Evolutionary conservation across 2,797 vertebrate genomes (phyloP).

Genomic region (Linurgus olivaceus): DNA sequence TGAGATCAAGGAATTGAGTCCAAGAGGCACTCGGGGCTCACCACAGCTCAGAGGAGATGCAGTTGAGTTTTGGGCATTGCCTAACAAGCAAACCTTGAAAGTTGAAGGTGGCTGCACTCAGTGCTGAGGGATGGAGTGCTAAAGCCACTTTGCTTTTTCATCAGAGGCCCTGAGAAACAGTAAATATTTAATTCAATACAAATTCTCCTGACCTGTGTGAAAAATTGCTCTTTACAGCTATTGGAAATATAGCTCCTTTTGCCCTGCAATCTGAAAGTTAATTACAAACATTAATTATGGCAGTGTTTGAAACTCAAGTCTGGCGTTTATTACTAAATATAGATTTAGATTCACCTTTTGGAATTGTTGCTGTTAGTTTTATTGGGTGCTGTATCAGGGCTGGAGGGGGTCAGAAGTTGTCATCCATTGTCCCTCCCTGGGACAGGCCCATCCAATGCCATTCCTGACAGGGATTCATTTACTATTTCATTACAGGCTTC

Average conservation of each 20-base stretch:
- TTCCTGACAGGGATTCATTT: not conserved
- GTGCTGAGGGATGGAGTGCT: not conserved
- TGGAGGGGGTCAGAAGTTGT: not conserved
- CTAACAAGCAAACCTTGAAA: not conserved
- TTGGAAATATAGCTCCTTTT: not conserved
- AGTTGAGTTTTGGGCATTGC: not conserved
- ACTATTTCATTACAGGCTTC: not conserved
- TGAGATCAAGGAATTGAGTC: conserved; percentile 36
- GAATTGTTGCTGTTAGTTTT: not conserved
- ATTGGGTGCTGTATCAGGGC: accelerated
- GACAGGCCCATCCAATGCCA: not conserved
- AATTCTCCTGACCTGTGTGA: not conserved
- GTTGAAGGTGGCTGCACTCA: not conserved
- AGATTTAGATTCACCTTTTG: not conserved
- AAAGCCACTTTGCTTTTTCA: not conserved
- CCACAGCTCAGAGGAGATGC: not conserved
- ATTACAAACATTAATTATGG: conserved; percentile 1
- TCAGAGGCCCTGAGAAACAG: not conserved
- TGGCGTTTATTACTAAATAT: not conserved
- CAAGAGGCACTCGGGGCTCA: not conserved
- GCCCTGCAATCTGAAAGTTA: not conserved
- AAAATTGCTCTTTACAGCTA: not conserved
- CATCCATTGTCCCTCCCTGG: not conserved
- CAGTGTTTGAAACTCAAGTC: not conserved
- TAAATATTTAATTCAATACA: conserved; percentile 9